phyloP scores from a whole-genome alignment of 1,140 invertebrate genomes.

The Caenorhabditis latens region DNA sequence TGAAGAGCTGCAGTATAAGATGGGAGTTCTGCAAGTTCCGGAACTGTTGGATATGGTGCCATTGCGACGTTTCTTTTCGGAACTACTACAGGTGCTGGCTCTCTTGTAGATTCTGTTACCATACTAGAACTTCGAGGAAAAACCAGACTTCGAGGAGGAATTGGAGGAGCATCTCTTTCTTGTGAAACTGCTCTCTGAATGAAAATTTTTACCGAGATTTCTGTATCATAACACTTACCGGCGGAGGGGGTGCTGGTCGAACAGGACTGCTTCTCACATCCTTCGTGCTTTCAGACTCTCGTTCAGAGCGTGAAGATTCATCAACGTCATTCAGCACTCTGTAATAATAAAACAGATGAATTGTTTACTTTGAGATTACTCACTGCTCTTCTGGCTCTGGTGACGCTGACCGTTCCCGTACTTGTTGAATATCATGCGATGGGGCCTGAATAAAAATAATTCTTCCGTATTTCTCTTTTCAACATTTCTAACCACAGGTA shows the following conservation, averaged over 20 bases:
- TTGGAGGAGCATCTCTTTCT: slow-evolving; percentile 46
- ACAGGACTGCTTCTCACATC: slow-evolving; percentile 6
- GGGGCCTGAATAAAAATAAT: slow-evolving; percentile 7
- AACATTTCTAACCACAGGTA: slow-evolving; percentile 13
- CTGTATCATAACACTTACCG: neutral
- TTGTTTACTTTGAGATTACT: neutral
- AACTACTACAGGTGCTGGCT: neutral
- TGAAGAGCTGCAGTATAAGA: slow-evolving; percentile 26
- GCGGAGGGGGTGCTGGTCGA: slow-evolving; percentile 20
- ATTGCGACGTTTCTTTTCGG: neutral
- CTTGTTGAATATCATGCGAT: neutral
- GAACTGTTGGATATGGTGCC: slow-evolving; percentile 17
- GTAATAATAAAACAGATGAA: neutral
- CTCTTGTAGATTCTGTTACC: slow-evolving; percentile 1
- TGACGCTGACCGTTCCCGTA: slow-evolving; percentile 2
- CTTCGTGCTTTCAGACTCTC: neutral
- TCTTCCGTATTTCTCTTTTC: neutral
- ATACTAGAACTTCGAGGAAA: slow-evolving; percentile 26
- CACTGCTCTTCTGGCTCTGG: slow-evolving; percentile 59
- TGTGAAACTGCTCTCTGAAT: slow-evolving; percentile 9
- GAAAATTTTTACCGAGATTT: neutral
- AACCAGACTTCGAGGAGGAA: neutral
- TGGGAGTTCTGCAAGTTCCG: slow-evolving; percentile 4
- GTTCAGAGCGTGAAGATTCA: neutral
- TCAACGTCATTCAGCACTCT: neutral